phyloP scores from a whole-genome alignment of 2,888 invertebrate genomes.

The Synergus laeviventris region DNA sequence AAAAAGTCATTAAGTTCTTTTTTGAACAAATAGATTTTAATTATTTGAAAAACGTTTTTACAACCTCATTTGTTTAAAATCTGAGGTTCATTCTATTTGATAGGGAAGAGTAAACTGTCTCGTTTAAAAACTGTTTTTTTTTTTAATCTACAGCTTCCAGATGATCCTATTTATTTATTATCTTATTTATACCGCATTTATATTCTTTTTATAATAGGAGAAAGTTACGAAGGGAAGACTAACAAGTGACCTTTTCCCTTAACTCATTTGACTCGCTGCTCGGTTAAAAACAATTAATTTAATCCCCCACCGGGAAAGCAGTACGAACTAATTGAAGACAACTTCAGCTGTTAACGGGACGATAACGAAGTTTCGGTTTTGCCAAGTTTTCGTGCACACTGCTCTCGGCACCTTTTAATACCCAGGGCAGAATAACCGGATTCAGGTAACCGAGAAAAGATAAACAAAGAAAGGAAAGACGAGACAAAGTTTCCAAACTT shows the following conservation, averaged over 20 bases:
- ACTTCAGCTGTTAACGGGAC: conserved; percentile 56
- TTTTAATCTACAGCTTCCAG: too few relatives aligned
- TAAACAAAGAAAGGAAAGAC: conserved; percentile 28
- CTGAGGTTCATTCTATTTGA: too few relatives aligned
- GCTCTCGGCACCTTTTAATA: conserved; percentile 39
- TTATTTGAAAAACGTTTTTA: background rate
- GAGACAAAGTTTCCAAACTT: conserved; percentile 25
- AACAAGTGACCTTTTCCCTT: conserved; percentile 5
- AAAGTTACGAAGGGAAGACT: background rate
- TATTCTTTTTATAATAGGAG: background rate
- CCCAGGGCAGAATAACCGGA: conserved; percentile 35
- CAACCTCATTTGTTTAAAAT: background rate
- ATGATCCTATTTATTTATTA: too few relatives aligned
- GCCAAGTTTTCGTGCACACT: conserved; percentile 49
- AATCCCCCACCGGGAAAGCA: conserved; percentile 51
- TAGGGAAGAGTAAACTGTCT: too few relatives aligned
- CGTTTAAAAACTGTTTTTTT: too few relatives aligned
- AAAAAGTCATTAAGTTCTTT: background rate
- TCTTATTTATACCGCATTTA: too few relatives aligned
- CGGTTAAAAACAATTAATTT: conserved; percentile 57
- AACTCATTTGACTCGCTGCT: conserved; percentile 39
- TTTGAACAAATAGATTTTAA: background rate
- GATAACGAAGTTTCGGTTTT: conserved; percentile 57
- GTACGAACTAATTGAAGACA: conserved; percentile 55
- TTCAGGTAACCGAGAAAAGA: conserved; percentile 33